Evolutionary conservation across 2,113 vertebrate species (phyloP), one percentile per base, ranked within the genome.

Genomic region (Atlantisia rogersi): DNA sequence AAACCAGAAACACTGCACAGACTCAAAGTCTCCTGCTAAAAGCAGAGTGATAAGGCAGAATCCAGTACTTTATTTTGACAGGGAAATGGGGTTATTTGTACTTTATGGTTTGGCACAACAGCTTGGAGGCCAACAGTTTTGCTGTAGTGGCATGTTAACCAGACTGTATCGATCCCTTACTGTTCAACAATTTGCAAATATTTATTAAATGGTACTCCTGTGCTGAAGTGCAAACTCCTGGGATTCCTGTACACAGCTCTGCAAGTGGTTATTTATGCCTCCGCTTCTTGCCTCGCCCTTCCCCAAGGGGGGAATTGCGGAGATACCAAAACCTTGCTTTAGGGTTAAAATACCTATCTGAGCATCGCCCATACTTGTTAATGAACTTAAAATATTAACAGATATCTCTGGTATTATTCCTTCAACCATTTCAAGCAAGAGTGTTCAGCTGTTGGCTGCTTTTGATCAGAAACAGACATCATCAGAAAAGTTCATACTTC

Each of bases 311-410:
- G 90, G 35, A 88, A 90, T 0, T 68, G 25, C 39, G 4, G 65
- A 92, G 56, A 89, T 68, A 86, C 11, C 0, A 0, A 71, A 88
- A 92, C 32, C 53, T 88, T 75, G 52, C 88, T 84, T 31, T 46
- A 86, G 86, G 80, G 60, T 69, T 82, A 68, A 88, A 95, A 90
- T 53, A 88, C 73, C 52, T 78, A 92, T 60, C 12, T 59, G 77
- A 74, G 64, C 10, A 1, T 40, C 91, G 91, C 46, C 10, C 3
- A 25, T 68, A 56, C 91, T 94, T 92, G 91, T 42, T 71, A 29
- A 53, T 19, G 14, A 80, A 75, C 35, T 68, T 39, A 3, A 60
- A 85, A 8, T 22, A 71, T 26, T 25, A 37, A 79, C n/a, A 83
- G 11, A 88, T 32, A 9, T 63, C 64, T 74, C 65, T 78, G 52